phyloP scores from a whole-genome alignment of 2,113 vertebrate species.

The Procavia capensis region DNA sequence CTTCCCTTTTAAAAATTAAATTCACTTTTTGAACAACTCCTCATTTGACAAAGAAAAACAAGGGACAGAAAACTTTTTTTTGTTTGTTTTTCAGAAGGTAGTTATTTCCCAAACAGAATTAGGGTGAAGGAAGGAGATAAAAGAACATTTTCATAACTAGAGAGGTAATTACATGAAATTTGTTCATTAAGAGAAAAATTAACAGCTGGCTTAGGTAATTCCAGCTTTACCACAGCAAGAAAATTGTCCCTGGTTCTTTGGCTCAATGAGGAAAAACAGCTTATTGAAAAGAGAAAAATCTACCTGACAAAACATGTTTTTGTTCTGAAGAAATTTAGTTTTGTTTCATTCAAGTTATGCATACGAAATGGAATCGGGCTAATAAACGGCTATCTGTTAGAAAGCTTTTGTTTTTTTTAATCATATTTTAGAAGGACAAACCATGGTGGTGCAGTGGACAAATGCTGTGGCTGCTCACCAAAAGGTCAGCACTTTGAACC shows the following conservation, averaged over 20 bases:
- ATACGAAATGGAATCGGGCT: too few relatives aligned
- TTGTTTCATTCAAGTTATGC: neutral
- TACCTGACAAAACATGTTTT: rapidly evolving
- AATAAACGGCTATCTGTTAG: neutral
- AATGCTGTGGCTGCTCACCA: too few relatives aligned
- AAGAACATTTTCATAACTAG: neutral
- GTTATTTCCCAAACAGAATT: neutral
- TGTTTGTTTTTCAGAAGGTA: neutral
- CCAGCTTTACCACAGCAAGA: neutral
- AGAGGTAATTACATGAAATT: neutral
- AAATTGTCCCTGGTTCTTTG: too few relatives aligned
- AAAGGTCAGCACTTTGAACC: too few relatives aligned
- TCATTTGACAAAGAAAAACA: neutral
- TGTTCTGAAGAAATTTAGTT: neutral
- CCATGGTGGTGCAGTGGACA: too few relatives aligned
- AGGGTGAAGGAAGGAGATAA: neutral
- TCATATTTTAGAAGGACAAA: too few relatives aligned
- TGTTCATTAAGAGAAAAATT: slow-evolving; percentile 34
- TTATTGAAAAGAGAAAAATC: neutral
- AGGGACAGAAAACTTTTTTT: neutral
- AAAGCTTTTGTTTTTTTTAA: too few relatives aligned
- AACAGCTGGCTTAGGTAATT: neutral
- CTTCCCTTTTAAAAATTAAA: neutral
- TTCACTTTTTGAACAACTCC: neutral
- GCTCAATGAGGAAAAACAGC: too few relatives aligned